A percentile compares a stretch with the other conserved stretches of the same genome.
These are phyloP conservation scores for Entomobrya multifasciata DNA, from an alignment of 2,888 invertebrate species.

Conservation along the genomic window DNA sequence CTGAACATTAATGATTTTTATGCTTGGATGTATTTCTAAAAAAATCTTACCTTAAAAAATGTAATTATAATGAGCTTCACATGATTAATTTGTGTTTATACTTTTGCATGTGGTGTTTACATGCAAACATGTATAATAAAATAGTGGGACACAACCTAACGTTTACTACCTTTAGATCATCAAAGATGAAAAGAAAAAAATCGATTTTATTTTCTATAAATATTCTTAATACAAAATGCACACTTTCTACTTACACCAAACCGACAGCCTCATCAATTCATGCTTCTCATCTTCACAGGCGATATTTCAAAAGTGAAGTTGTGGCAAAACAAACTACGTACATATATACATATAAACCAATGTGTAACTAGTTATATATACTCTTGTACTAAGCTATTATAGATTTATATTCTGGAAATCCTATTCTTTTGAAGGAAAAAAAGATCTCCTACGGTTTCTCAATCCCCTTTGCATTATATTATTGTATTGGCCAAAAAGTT, in stretches of 20 bases:
- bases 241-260: conserved; percentile 36
- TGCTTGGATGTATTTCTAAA: too few relatives aligned
- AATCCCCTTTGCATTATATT: conserved; percentile 62
- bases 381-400: not conserved
- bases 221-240: conserved; percentile 22
- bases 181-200: conserved; percentile 15
- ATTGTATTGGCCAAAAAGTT: conserved; percentile 61
- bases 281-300: conserved; percentile 14
- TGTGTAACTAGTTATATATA: not conserved
- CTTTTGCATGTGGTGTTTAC: too few relatives aligned
- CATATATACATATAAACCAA: not conserved
- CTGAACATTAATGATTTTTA: too few relatives aligned
- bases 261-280: not conserved
- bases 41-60: too few relatives aligned
- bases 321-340: conserved; percentile 9
- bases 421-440: conserved; percentile 49
- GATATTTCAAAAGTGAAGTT: conserved; percentile 30
- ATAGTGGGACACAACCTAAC: too few relatives aligned
- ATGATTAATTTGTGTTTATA: too few relatives aligned
- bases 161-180: too few relatives aligned
- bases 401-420: conserved; percentile 22
- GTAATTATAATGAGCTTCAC: too few relatives aligned
- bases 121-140: too few relatives aligned
- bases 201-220: conserved; percentile 34
- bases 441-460: conserved; percentile 59